phyloP scores from a whole-genome alignment of 1,140 invertebrate genomes.

The Papilio polytes region DNA sequence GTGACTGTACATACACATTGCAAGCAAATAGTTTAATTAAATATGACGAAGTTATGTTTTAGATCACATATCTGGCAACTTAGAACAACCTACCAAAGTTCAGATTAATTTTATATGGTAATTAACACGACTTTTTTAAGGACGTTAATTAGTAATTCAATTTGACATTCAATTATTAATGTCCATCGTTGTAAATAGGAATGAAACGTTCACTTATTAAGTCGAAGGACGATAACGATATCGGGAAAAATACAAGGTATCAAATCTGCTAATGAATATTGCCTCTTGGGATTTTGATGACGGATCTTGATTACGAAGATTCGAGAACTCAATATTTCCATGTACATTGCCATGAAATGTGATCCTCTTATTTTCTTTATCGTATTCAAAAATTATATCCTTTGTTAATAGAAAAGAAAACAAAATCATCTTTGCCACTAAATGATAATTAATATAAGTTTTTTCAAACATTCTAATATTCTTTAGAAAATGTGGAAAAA shows the following conservation, averaged over 20 bases:
- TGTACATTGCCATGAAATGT: neutral
- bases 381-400: too few species aligned
- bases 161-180: neutral
- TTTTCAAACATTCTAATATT: too few species aligned
- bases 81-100: too few species aligned
- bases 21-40: too few species aligned
- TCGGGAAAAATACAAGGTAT: slow-evolving; percentile 47
- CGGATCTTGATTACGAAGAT: slow-evolving; percentile 39
- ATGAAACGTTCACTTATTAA: slow-evolving; percentile 20
- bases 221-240: slow-evolving; percentile 3
- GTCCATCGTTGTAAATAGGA: neutral
- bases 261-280: slow-evolving; percentile 55
- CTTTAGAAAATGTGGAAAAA: too few species aligned
- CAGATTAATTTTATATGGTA: too few species aligned
- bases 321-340: neutral
- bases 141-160: neutral
- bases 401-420: too few species aligned
- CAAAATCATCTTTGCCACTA: too few species aligned
- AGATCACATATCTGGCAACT: too few species aligned
- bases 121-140: neutral
- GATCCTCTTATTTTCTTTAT: neutral
- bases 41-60: too few species aligned
- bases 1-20: too few species aligned
- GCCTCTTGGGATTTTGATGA: slow-evolving; percentile 54
- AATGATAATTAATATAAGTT: too few species aligned